These are phyloP conservation scores for Macrobrachium nipponense DNA, from an alignment of 1,140 invertebrate genomes.

Conservation along the genomic window DNA sequence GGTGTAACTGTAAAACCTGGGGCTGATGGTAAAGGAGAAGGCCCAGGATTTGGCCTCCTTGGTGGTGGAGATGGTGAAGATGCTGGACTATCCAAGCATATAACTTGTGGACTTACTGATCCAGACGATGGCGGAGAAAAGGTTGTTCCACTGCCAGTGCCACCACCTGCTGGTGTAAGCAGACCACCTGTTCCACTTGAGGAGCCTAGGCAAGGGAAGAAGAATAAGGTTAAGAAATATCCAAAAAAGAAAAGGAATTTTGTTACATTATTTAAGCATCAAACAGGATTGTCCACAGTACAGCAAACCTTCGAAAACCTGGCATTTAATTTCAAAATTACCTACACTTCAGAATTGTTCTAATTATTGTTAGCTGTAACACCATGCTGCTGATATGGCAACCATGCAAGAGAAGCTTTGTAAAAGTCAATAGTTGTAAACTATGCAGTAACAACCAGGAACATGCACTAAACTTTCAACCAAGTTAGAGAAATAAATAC, in stretches of 20 bases:
- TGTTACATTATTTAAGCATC: neutral
- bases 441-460: too few species aligned
- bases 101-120: constrained; percentile 56
- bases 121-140: constrained; percentile 54
- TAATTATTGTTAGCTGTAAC: too few species aligned
- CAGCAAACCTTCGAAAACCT: too few species aligned
- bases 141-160: constrained; percentile 34
- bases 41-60: constrained; percentile 36
- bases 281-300: too few species aligned
- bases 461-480: too few species aligned
- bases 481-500: too few species aligned
- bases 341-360: too few species aligned
- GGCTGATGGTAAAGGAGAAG: constrained; percentile 32
- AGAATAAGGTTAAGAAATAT: neutral
- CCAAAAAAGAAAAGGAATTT: neutral
- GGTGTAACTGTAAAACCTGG: constrained; percentile 38
- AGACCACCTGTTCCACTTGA: constrained; percentile 47
- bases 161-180: constrained; percentile 39
- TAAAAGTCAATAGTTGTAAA: too few species aligned
- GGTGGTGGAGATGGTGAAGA: constrained; percentile 50
- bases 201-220: constrained; percentile 30
- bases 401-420: too few species aligned
- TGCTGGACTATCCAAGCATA: constrained; percentile 54
- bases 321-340: too few species aligned
- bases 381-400: too few species aligned